Percentiles rank a stretch among this genome's conserved stretches.
Evolutionary conservation across 2,113 vertebrate genomes (phyloP).

Genomic region (Polyodon spathula): DNA sequence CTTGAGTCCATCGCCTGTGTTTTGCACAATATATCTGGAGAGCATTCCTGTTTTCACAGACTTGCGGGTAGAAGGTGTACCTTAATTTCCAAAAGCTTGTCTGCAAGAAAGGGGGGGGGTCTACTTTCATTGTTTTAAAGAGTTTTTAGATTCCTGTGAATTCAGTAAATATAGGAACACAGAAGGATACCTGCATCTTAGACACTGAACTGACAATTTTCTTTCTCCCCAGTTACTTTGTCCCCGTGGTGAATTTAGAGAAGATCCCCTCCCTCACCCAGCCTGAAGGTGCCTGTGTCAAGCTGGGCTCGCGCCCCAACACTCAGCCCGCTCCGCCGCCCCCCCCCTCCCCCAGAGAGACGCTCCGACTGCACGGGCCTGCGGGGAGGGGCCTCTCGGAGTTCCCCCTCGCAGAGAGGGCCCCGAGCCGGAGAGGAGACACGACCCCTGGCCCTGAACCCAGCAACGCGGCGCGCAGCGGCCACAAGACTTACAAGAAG

Average conservation of each 20-base stretch:
- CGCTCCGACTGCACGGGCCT: slow-evolving; percentile 52
- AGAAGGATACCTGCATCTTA: neutral
- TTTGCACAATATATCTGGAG: no score
- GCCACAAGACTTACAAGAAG: slow-evolving; percentile 73
- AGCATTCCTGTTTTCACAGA: neutral
- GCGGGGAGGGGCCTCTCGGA: slow-evolving; percentile 31
- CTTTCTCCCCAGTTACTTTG: slow-evolving; percentile 58
- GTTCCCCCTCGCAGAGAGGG: slow-evolving; percentile 32
- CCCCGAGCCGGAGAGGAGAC: slow-evolving; percentile 53
- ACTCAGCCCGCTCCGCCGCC: slow-evolving; percentile 42
- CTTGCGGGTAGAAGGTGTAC: neutral
- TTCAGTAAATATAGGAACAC: neutral
- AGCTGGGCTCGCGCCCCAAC: slow-evolving; percentile 55
- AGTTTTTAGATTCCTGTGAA: neutral
- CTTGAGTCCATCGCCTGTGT: no score
- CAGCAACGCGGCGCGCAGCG: slow-evolving; percentile 37
- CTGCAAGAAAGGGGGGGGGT: no score
- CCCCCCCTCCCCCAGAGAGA: slow-evolving; percentile 55
- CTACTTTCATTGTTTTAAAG: neutral
- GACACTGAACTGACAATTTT: neutral
- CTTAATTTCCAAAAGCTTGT: neutral
- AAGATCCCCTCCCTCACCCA: slow-evolving; percentile 69
- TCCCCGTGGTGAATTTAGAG: slow-evolving; percentile 67
- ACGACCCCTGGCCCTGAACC: slow-evolving; percentile 27
- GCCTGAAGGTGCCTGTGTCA: slow-evolving; percentile 62